Evolutionary conservation across 1,140 invertebrate species (phyloP).

Genomic region (Manduca sexta): DNA sequence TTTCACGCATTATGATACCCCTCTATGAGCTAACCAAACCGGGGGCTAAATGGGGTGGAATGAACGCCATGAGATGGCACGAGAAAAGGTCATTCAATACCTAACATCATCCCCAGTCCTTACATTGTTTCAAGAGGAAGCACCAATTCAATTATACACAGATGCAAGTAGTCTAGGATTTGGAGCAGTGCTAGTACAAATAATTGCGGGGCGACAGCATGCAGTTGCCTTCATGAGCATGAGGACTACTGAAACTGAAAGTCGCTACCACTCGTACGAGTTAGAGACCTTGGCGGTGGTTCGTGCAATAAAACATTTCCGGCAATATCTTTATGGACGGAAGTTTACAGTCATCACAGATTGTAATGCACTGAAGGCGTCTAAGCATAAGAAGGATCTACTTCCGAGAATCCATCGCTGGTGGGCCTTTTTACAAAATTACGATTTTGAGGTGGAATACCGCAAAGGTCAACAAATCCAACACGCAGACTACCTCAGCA

Average conservation of each 20-base stretch:
- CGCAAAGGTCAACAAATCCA: neutral
- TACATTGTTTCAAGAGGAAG: conserved; percentile 25
- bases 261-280: neutral
- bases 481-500: conserved; percentile 4
- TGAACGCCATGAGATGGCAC: conserved; percentile 10
- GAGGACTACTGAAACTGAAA: conserved; percentile 10
- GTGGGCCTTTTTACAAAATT: neutral
- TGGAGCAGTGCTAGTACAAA: conserved; percentile 25
- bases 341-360: neutral
- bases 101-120: conserved; percentile 11
- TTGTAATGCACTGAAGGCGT: neutral
- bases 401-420: neutral
- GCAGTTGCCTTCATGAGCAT: neutral
- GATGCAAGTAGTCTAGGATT: conserved; percentile 26
- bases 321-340: neutral
- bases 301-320: neutral
- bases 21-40: conserved; percentile 15
- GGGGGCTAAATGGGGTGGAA: conserved; percentile 13
- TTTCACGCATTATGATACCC: conserved; percentile 19
- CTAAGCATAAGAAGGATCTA: neutral
- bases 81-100: conserved; percentile 2
- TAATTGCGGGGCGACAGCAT: neutral
- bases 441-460: neutral
- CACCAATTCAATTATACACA: conserved; percentile 30
- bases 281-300: neutral